Evolutionary conservation across 2,797 vertebrate species (phyloP), one percentile per base, ranked within the genome.

Genomic region (Nannoperca obscura): DNA sequence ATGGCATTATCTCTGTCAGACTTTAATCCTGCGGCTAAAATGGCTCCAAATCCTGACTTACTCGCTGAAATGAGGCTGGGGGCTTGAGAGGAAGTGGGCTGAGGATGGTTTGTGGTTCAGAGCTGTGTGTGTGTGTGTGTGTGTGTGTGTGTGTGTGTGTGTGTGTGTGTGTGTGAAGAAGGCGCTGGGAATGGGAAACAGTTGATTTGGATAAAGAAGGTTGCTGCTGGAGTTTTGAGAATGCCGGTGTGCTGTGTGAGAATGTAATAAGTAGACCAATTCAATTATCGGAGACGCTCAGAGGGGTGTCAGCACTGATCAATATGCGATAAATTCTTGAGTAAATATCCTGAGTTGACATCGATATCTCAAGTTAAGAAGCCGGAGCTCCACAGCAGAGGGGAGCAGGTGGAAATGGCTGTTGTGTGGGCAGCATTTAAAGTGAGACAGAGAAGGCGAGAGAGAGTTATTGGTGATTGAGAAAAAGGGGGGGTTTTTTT

Each of bases 21-120:
- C 81, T 88, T 70, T 93, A 92, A 93, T 91, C 91, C 86, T 34
- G 62, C 4, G 10, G 86, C 82, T 88, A 85, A 91, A 91, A 91
- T 83, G 82, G 82, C 86, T 89, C 58, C 81, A 89, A 88, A 90
- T 90, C 89, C 87, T 71, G 71, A 85, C 74, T 84, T 81, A 75
- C 81, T 88, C 74, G 82, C 68, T 63, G 72, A 87, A 87, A 83
- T 79, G 88, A 88, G 82, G 77, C 69, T 36, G 75, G 50, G 86
- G 85, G 76, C 66, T 74, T 3, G 44, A 49, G 71, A 49, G 61
- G 75, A 88, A 66, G 67, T 19, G 61, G 20, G 46, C 52, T 40
- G 54, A 36, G 58, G 66, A 61, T 40, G 73, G 55, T 32, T 40
- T 22, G 32, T n/a, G 30, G 49, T 64, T 19, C 22, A 14, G 49